Percentiles rank a stretch among this genome's conserved stretches.
Conservation (phyloP, 2,888 invertebrate species). For the Xestia sexstrigata region DNA sequence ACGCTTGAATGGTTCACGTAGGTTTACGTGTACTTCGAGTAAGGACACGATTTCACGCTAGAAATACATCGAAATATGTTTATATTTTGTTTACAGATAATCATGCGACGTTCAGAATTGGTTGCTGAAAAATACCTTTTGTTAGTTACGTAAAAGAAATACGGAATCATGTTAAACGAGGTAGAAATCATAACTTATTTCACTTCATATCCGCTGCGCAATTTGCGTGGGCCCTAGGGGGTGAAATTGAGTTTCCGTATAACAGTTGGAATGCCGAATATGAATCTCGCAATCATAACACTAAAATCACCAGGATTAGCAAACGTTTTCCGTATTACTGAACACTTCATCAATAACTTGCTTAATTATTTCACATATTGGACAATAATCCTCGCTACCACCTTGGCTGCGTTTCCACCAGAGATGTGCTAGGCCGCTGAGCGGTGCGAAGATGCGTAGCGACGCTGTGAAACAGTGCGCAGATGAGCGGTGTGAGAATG, state of each 20-base stretch:
- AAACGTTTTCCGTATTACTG: not conserved
- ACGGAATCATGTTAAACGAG: slow-evolving; percentile 33
- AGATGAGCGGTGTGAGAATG: no score
- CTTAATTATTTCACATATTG: not conserved
- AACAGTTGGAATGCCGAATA: not conserved
- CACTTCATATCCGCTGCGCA: slow-evolving; percentile 27
- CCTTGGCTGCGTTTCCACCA: not conserved
- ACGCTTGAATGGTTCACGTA: slow-evolving; percentile 47
- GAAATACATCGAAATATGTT: not conserved
- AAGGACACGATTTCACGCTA: slow-evolving; percentile 7
- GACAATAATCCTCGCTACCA: not conserved
- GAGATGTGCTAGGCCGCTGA: no score
- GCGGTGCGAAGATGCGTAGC: no score
- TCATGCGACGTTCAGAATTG: not conserved
- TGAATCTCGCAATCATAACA: not conserved
- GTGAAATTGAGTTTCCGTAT: slow-evolving; percentile 1
- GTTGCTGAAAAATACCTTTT: slow-evolving; percentile 5
- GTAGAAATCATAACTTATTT: slow-evolving; percentile 53
- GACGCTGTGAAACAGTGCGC: no score
- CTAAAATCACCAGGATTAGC: not conserved
- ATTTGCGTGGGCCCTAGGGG: slow-evolving; percentile 3
- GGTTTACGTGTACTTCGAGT: slow-evolving; percentile 10
- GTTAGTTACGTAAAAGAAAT: slow-evolving; percentile 31
- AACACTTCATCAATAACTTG: no score
- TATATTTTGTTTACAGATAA: slow-evolving; percentile 3